A percentile compares a stretch with the other conserved stretches of the same genome.
phyloP scores from a whole-genome alignment of 2,888 invertebrate species.

The Scelioninae gen. 2 region DNA sequence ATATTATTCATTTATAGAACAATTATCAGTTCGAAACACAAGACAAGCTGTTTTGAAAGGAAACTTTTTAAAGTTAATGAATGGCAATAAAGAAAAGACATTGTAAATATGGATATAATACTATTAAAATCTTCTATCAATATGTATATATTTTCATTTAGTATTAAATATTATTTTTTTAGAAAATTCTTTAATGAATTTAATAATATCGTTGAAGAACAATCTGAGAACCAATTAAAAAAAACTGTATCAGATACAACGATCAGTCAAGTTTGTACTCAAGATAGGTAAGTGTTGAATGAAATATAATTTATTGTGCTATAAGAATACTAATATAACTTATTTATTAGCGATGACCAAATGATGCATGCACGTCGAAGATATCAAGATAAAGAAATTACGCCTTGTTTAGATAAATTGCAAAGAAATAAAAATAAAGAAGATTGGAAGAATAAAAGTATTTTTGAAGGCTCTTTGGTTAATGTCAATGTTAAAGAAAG shows the following conservation, averaged over 20 bases:
- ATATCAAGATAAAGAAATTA: background rate
- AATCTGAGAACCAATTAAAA: background rate
- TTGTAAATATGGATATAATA: constrained; percentile 18
- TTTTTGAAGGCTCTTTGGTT: background rate
- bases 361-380: constrained; percentile 1
- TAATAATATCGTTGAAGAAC: constrained; percentile 1
- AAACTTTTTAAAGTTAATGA: constrained; percentile 38
- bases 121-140: background rate
- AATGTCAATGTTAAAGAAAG: background rate
- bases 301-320: constrained; percentile 5
- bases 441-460: constrained; percentile 1
- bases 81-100: constrained; percentile 40
- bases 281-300: constrained; percentile 2
- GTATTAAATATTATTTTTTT: background rate
- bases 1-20: constrained; percentile 12
- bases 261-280: background rate
- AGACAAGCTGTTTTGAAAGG: constrained; percentile 31
- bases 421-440: background rate
- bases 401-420: background rate
- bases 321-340: background rate
- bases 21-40: constrained; percentile 7
- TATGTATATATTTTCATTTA: background rate
- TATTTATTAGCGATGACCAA: background rate
- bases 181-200: constrained; percentile 16
- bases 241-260: background rate